These are phyloP conservation scores for Anoplophora glabripennis DNA, from an alignment of 1,140 invertebrate species.

Conservation along the genomic window DNA sequence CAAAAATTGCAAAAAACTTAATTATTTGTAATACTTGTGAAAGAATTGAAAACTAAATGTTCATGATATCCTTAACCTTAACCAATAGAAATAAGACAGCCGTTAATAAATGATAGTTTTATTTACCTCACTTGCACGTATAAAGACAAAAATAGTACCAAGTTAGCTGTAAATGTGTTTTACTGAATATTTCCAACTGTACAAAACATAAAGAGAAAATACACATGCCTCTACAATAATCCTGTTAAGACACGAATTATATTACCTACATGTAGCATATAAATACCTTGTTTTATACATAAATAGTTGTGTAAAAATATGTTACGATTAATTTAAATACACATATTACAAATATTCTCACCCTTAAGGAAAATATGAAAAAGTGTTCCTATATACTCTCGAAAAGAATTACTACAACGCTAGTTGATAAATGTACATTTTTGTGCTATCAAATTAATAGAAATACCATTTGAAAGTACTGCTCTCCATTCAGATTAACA, in stretches of 20 bases:
- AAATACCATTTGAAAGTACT: no score
- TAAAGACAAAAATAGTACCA: slow-evolving; percentile 25
- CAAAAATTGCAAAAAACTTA: slow-evolving; percentile 49
- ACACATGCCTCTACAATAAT: background rate
- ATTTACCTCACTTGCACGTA: slow-evolving; percentile 26
- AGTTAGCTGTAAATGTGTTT: slow-evolving; percentile 20
- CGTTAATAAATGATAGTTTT: no score
- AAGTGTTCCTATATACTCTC: background rate
- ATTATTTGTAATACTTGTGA: no score
- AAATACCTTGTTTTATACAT: slow-evolving; percentile 23
- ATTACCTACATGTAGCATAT: slow-evolving; percentile 23
- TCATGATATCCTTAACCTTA: no score
- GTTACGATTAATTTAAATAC: slow-evolving; percentile 34
- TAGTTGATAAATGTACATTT: slow-evolving; percentile 5
- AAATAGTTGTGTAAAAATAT: slow-evolving; percentile 34
- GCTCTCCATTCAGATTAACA: no score
- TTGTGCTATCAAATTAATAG: slow-evolving; percentile 8
- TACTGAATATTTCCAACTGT: slow-evolving; percentile 20
- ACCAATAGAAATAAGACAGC: no score
- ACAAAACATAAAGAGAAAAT: slow-evolving; percentile 12
- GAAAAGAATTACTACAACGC: slow-evolving; percentile 3
- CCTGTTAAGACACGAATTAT: slow-evolving; percentile 6
- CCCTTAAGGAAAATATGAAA: slow-evolving; percentile 4
- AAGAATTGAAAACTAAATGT: no score
- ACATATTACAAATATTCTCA: slow-evolving; percentile 19